Evolutionary conservation across 2,113 vertebrate species (phyloP).

Genomic region (Zonotrichia leucophrys): DNA sequence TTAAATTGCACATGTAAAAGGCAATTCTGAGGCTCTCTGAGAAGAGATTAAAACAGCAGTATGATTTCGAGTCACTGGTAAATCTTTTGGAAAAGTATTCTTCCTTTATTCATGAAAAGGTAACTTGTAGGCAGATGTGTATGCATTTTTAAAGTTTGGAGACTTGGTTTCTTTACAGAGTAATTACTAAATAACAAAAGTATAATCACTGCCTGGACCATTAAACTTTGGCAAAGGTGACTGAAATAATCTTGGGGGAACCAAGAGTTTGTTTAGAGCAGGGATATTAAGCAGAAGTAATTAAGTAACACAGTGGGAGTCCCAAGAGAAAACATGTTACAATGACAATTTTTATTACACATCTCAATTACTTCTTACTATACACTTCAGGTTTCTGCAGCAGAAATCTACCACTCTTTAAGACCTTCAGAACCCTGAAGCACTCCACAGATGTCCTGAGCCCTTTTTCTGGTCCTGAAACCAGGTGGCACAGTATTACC

Average conservation of each 20-base stretch:
- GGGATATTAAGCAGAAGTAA: neutral
- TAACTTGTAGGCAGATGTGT: neutral
- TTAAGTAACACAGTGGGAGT: conserved; percentile 8
- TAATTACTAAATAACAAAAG: conserved; percentile 31
- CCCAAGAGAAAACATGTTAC: neutral
- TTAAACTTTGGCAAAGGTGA: conserved; percentile 53
- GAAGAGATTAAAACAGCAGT: neutral
- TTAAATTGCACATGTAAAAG: neutral
- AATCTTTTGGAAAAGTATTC: neutral
- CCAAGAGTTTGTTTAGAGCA: neutral
- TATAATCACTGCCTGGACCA: neutral
- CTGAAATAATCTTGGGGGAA: neutral
- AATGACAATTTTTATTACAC: neutral
- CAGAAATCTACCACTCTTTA: neutral
- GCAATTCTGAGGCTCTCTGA: neutral
- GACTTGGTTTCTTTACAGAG: neutral
- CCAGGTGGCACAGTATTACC: neutral
- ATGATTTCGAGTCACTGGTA: neutral
- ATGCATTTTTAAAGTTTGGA: neutral
- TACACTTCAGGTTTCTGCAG: neutral
- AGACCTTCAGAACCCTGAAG: neutral
- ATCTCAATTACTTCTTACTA: neutral
- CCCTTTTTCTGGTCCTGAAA: neutral
- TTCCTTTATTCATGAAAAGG: neutral
- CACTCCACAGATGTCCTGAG: neutral